Conservation (phyloP, 2,113 vertebrate genomes). For the Notiomystis cincta region DNA sequence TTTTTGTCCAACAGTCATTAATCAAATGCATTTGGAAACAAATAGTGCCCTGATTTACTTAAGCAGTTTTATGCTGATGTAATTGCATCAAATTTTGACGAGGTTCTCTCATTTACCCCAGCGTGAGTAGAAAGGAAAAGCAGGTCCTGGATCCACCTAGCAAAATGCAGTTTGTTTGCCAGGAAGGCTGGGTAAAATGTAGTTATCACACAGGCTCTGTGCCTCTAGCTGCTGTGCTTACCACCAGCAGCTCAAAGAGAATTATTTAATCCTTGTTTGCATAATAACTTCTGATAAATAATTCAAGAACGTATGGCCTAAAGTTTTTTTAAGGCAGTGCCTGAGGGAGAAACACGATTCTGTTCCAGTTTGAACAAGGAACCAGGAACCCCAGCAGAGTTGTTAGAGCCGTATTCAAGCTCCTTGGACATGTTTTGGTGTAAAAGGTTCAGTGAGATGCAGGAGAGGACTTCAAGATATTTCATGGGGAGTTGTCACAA, state of each 20-base stretch:
- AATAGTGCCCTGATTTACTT: neutral
- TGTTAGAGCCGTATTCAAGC: neutral
- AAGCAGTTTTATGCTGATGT: neutral
- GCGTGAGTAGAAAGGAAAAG: neutral
- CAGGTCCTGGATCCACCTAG: neutral
- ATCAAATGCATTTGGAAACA: conserved; percentile 31
- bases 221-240: conserved; percentile 53
- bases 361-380: conserved; percentile 57
- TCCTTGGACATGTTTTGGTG: neutral
- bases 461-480: neutral
- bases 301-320: conserved; percentile 56
- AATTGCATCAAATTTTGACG: neutral
- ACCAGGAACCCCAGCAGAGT: conserved; percentile 26
- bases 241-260: conserved; percentile 76
- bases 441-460: conserved; percentile 9
- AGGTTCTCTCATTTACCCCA: neutral
- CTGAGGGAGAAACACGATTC: conserved; percentile 56
- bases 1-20: conserved; percentile 23
- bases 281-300: conserved; percentile 74
- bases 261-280: conserved; percentile 83
- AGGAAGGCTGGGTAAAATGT: conserved; percentile 2
- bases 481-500: conserved; percentile 7
- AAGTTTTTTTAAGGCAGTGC: conserved; percentile 61
- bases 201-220: conserved; percentile 35
- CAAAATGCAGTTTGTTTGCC: conserved; percentile 28